Base-by-base conservation (phyloP, 2,888 invertebrate species). In the Lutraria lutraria region DNA sequence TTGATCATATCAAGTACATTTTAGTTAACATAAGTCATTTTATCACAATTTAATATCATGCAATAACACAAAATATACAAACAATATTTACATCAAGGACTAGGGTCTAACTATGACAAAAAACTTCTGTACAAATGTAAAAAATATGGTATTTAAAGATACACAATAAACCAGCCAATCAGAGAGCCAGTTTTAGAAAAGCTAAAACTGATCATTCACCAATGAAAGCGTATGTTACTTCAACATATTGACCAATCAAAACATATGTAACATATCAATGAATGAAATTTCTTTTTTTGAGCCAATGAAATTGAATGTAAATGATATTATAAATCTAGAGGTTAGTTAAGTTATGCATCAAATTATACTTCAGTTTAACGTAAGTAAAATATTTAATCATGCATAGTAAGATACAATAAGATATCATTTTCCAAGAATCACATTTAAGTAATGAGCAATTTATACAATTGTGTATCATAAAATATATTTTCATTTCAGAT, bases 31-130 rank as follows among this genome's bases (percentile, higher is more conserved):
- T 25, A 68, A 68, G 63, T 68, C 25, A 68, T 68, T 25, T 43
- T 68, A 68, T 68, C 63, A 68, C 63, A 68, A 68, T 10, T 25
- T 68, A n/a, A 68, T 68, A 68, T 68, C n/a, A n/a, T n/a, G 43
- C 43, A 43, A 43, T 43, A 43, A 68, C 25, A 68, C 12, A 68
- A 68, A 6, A 68, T 21, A 68, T 25, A 68, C 8, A 68, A 25
- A 68, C 25, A 68, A 25, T 68, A 1, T 56, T 8, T 63, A 21
- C 63, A 63, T n/a, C n/a, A 21, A 68, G 25, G 63, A 68, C 63
- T 68, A 68, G 63, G 63, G 25, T 25, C 63, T 68, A 68, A 68
- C 56, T 56, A 56, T 56, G 56, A 56, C 63, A 68, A 68, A 43
- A 43, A n/a, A 68, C 25, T 68, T n/a, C n/a, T 68, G 63, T 68